phyloP scores from a whole-genome alignment of 92 coral and sea anemone genomes.

The Muricea muricata region DNA sequence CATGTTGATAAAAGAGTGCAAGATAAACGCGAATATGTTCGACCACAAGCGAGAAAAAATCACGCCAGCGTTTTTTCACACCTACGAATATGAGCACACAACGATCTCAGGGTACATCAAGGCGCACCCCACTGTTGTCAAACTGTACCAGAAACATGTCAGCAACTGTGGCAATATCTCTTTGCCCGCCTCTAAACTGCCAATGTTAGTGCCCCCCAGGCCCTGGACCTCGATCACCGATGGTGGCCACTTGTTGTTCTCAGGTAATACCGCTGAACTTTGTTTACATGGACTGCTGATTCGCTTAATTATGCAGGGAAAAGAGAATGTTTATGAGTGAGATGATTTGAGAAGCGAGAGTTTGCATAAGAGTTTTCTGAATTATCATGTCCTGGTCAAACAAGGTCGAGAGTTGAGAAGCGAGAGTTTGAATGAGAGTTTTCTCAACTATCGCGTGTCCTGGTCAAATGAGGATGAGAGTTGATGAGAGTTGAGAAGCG shows the following conservation, averaged over 20 bases:
- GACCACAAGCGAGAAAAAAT: slow-evolving; percentile 78
- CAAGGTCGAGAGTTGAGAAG: too few relatives aligned
- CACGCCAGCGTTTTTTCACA: slow-evolving; percentile 91
- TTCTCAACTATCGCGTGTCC: too few relatives aligned
- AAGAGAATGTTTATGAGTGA: too few relatives aligned
- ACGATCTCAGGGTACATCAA: slow-evolving; percentile 87
- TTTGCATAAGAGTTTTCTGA: too few relatives aligned
- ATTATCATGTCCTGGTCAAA: too few relatives aligned
- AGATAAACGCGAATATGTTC: slow-evolving; percentile 80
- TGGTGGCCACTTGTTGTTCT: slow-evolving; percentile 91
- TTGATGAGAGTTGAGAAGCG: too few relatives aligned
- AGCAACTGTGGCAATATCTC: slow-evolving; percentile 91
- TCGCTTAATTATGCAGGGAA: too few relatives aligned
- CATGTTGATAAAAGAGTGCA: slow-evolving; percentile 80
- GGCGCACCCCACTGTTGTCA: slow-evolving; percentile 88
- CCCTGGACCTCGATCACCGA: slow-evolving; percentile 96
- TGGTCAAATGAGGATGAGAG: too few relatives aligned
- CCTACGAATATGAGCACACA: slow-evolving; percentile 89
- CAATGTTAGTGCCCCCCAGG: slow-evolving; percentile 98
- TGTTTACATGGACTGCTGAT: too few relatives aligned
- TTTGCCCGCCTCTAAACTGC: slow-evolving; percentile 90
- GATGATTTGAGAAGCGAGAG: too few relatives aligned
- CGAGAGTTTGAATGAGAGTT: too few relatives aligned
- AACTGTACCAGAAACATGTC: slow-evolving; percentile 84
- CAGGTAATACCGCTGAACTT: slow-evolving; percentile 68